Base-by-base conservation (phyloP, 2,888 invertebrate genomes). In the Pyrrhosoma nymphula region DNA sequence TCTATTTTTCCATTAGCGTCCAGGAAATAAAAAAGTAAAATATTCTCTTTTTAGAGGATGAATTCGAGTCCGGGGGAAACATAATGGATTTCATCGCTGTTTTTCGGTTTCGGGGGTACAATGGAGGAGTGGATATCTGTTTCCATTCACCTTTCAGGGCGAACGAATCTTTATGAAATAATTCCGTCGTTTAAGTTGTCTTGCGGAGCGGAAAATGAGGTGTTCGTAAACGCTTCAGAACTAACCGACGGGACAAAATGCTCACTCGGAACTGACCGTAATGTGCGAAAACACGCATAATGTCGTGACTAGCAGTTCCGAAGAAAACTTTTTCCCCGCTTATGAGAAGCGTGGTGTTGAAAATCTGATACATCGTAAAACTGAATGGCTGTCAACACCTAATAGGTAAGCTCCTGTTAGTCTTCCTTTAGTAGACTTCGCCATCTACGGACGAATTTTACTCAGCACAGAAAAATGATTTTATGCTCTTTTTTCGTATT, bases 121-220 rank as follows among this genome's bases (percentile, higher is more conserved):
- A 60, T 14, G 60, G 60, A 35, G 82, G 35, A 82, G 82, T 82
- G 26, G 82, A 82, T 82, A 82, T 35, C 30, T 35, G 16, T 82
- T 47, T 82, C 82, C 82, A 35, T 82, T 82, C 82, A 82, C 82
- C 30, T 47, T 47, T 14, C 30, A 30, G 82, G 82, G 16, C 82
- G 82, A 82, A 35, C 30, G 82, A 18, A 69, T 82, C 35, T 30
- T 35, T 3, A 30, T 82, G 14, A 82, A 20, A 30, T 82, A 82
- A 82, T 82, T 35, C 18, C 82, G 35, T 16, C 35, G 82, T 35
- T 47, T 82, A 35, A 82, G 18, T 18, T 30, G 82, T 30, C 82
- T 82, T 82, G 82, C 82, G 82, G 82, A 82, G 82, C 82, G 82
- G 82, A 82, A 82, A 82, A 82, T 82, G 35, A 82, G 82, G 82